A percentile compares a stretch with the other conserved stretches of the same genome.
Conservation (phyloP, 2,797 vertebrate genomes). For the Pangasius mekongensis region DNA sequence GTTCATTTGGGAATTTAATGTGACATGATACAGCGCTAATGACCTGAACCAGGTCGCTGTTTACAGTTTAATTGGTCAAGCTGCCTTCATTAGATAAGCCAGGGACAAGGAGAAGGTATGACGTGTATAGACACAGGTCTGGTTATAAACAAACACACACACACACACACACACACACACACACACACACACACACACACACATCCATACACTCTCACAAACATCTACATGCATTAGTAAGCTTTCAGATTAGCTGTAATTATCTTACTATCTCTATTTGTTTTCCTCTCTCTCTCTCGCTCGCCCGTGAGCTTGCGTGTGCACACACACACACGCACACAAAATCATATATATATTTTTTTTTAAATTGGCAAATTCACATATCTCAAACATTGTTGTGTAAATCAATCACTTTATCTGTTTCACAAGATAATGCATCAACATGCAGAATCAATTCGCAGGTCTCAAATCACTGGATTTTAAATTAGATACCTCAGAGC, state of each 20-base stretch:
- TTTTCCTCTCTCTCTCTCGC: background rate
- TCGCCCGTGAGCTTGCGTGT: background rate
- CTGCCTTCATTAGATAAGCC: slow-evolving; percentile 26
- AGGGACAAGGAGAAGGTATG: slow-evolving; percentile 5
- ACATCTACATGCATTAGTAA: background rate
- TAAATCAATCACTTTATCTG: background rate
- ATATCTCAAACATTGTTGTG: background rate
- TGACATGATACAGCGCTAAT: slow-evolving; percentile 36
- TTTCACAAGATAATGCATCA: background rate
- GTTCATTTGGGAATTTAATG: slow-evolving; percentile 34
- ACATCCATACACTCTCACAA: background rate
- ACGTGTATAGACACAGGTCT: slow-evolving; percentile 37
- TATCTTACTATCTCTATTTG: slow-evolving; percentile 42
- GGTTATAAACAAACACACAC: slow-evolving; percentile 38
- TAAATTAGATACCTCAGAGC: background rate
- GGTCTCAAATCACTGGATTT: background rate
- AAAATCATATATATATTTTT: background rate
- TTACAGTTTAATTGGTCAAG: slow-evolving; percentile 40
- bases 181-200: background rate
- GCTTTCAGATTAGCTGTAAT: background rate
- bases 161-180: slow-evolving; percentile 23
- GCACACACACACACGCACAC: background rate
- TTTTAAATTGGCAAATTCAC: background rate
- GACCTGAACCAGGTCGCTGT: slow-evolving; percentile 14
- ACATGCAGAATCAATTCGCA: background rate